These are phyloP conservation scores for Drosophila affinis DNA, from an alignment of 2,888 invertebrate species.

Conservation along the genomic window DNA sequence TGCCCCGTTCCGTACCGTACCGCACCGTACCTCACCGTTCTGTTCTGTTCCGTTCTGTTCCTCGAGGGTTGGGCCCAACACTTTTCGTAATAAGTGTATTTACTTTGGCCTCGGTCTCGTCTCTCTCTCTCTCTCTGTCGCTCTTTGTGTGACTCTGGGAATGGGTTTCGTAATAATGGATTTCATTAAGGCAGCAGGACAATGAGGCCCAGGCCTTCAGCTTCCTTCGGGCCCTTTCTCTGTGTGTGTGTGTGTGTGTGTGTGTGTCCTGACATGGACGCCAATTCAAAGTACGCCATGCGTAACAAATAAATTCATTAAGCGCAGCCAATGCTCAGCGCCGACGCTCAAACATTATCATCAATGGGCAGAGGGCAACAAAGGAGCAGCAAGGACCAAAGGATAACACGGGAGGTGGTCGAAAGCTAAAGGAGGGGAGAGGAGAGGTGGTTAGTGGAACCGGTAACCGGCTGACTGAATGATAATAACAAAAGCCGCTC, in stretches of 20 bases:
- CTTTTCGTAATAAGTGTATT: slow-evolving; percentile 80
- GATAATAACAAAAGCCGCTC: slow-evolving; percentile 78
- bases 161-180: slow-evolving; percentile 79
- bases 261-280: slow-evolving; percentile 57
- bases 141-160: slow-evolving; percentile 47
- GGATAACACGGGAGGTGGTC: neutral
- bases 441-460: slow-evolving; percentile 39
- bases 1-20: slow-evolving; percentile 29
- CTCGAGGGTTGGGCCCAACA: slow-evolving; percentile 63
- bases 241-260: slow-evolving; percentile 30
- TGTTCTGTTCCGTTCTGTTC: neutral
- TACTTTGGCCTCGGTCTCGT: slow-evolving; percentile 55
- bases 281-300: slow-evolving; percentile 80
- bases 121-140: neutral
- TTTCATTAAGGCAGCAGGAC: slow-evolving; percentile 77
- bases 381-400: slow-evolving; percentile 28
- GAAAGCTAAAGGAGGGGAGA: neutral
- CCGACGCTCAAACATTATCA: slow-evolving; percentile 73
- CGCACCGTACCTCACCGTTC: slow-evolving; percentile 5
- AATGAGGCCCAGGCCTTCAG: slow-evolving; percentile 50
- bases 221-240: slow-evolving; percentile 32
- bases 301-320: slow-evolving; percentile 80
- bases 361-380: slow-evolving; percentile 51
- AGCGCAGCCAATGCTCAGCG: slow-evolving; percentile 75
- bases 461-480: slow-evolving; percentile 66